Percentiles rank a stretch among this genome's conserved stretches.
Conservation (phyloP, 2,888 invertebrate species). For the Macaria notata region DNA sequence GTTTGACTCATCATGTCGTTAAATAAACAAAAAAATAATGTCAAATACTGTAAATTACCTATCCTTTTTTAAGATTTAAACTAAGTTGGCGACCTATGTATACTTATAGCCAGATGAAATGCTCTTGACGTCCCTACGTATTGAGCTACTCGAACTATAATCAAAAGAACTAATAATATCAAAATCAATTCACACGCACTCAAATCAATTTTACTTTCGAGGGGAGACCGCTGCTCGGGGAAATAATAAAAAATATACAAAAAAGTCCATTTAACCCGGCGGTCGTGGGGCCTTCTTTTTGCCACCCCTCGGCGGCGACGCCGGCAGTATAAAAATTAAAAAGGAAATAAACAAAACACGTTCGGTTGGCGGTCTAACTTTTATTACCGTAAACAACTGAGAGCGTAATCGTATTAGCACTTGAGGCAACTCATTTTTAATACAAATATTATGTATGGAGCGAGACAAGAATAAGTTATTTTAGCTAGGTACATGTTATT, state of each 20-base stretch:
- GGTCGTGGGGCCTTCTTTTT: slow-evolving; percentile 43
- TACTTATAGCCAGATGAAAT: neutral
- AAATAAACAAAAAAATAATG: no score
- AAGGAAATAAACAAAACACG: slow-evolving; percentile 53
- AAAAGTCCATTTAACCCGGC: slow-evolving; percentile 41
- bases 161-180: slow-evolving; percentile 29
- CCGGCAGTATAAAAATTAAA: slow-evolving; percentile 52
- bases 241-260: slow-evolving; percentile 44
- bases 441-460: neutral
- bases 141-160: slow-evolving; percentile 1
- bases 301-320: slow-evolving; percentile 57
- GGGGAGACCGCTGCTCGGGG: slow-evolving; percentile 34
- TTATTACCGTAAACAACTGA: slow-evolving; percentile 44
- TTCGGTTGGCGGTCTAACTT: slow-evolving; percentile 42
- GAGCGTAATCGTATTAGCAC: slow-evolving; percentile 42
- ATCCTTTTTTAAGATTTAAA: no score
- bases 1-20: no score
- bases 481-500: no score
- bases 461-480: no score
- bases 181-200: slow-evolving; percentile 47
- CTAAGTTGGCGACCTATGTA: no score
- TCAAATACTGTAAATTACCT: no score
- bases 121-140: no score
- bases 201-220: slow-evolving; percentile 49
- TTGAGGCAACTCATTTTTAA: slow-evolving; percentile 11